phyloP scores from a whole-genome alignment of 37 sponge, comb jelly and placozoan species.

The Sycon ciliatum region DNA sequence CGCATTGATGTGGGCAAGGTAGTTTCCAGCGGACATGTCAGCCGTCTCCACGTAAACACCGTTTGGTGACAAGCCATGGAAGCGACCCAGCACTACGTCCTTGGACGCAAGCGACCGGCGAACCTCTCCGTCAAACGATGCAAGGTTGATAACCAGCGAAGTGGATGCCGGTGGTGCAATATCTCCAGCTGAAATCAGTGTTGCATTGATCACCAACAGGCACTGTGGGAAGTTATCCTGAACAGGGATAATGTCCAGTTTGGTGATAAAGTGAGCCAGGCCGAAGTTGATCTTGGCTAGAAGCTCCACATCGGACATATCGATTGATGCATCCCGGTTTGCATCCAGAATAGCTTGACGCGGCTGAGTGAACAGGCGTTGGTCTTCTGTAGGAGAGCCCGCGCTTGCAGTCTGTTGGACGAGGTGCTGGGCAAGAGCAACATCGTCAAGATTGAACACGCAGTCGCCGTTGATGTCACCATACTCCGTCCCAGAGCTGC shows the following conservation, averaged over 20 bases:
- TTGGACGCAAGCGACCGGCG: too few species aligned
- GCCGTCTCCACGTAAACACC: too few species aligned
- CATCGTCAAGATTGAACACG: conserved; percentile 43
- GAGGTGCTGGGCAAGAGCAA: neutral
- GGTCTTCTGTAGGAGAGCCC: too few species aligned
- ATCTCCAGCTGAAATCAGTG: neutral
- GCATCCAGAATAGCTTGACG: neutral
- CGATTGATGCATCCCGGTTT: neutral
- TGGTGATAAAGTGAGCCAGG: neutral
- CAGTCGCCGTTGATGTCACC: conserved; percentile 71
- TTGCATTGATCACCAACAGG: neutral
- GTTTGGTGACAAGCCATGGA: too few species aligned
- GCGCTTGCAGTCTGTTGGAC: neutral
- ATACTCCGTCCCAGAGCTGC: conserved; percentile 11
- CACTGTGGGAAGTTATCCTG: conserved; percentile 2
- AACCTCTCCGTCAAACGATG: too few species aligned
- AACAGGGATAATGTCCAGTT: neutral
- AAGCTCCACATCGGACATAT: neutral
- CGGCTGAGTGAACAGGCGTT: neutral
- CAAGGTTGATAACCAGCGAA: too few species aligned
- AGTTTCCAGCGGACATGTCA: too few species aligned
- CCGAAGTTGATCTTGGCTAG: neutral
- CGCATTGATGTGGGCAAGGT: too few species aligned
- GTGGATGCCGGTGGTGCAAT: too few species aligned
- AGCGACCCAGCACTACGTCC: too few species aligned